These are phyloP conservation scores for Teleogryllus oceanicus DNA, from an alignment of 2,888 invertebrate species.

Conservation along the genomic window DNA sequence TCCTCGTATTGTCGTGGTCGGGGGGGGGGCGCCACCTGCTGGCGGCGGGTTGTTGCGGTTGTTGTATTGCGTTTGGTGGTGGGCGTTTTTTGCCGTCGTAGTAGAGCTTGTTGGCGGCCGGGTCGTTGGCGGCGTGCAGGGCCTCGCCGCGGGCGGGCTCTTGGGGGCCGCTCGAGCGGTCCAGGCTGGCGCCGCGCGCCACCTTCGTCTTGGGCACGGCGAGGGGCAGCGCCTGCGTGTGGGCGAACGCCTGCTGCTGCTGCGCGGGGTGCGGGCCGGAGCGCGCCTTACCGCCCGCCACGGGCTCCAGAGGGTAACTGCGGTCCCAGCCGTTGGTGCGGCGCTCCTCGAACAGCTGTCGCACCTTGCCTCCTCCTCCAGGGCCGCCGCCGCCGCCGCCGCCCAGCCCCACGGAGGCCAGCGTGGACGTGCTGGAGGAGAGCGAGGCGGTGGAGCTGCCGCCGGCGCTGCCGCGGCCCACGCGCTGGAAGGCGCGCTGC, in stretches of 20 bases:
- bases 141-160: conserved; percentile 30
- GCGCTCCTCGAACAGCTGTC: conserved; percentile 83
- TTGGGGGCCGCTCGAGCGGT: conserved; percentile 32
- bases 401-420: conserved; percentile 22
- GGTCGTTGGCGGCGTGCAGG: conserved; percentile 11
- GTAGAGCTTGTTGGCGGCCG: background rate
- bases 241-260: conserved; percentile 21
- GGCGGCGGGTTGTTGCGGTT: background rate
- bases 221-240: background rate
- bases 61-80: conserved; percentile 26
- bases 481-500: conserved; percentile 60
- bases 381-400: conserved; percentile 40
- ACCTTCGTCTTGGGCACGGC: conserved; percentile 23
- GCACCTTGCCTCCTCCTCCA: conserved; percentile 54
- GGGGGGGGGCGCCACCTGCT: background rate
- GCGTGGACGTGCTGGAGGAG: conserved; percentile 38
- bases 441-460: conserved; percentile 40
- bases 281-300: conserved; percentile 52
- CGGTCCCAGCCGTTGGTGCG: conserved; percentile 58
- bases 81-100: conserved; percentile 21
- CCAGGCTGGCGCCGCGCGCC: conserved; percentile 33
- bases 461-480: conserved; percentile 52
- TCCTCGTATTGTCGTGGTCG: conserved; percentile 28
- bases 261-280: background rate
- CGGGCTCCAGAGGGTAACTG: conserved; percentile 76